phyloP scores from a whole-genome alignment of 2,113 vertebrate species.

The Todiramphus saurophagus region DNA sequence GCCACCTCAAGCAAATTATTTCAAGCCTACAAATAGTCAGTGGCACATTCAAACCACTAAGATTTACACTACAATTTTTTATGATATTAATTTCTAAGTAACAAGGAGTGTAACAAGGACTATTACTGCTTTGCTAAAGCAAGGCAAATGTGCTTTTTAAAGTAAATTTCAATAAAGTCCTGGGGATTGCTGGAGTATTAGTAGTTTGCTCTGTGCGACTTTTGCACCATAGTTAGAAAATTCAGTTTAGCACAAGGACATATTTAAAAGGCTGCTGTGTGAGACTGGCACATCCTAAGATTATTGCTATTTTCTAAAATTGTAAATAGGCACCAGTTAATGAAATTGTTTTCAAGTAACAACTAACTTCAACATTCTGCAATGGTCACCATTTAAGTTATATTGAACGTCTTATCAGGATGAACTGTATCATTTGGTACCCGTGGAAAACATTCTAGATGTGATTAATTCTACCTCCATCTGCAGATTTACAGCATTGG shows the following conservation, averaged over 20 bases:
- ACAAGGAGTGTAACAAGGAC: neutral
- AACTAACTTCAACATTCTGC: neutral
- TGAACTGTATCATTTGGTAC: neutral
- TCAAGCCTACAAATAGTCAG: neutral
- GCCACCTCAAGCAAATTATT: neutral
- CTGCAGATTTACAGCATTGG: neutral
- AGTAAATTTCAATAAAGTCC: neutral
- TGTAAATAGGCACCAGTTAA: conserved; percentile 7
- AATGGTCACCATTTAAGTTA: neutral
- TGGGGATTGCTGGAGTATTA: neutral
- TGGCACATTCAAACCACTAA: neutral
- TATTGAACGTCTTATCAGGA: neutral
- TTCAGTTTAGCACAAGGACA: neutral
- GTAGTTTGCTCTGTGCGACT: neutral
- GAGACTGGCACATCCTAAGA: neutral
- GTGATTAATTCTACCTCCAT: neutral
- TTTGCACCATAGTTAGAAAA: neutral
- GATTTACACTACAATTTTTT: neutral
- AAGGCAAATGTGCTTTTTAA: neutral
- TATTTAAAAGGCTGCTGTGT: neutral
- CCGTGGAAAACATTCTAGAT: neutral
- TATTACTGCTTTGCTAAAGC: neutral
- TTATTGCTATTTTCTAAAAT: neutral
- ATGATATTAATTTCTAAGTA: neutral
- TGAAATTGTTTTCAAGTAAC: neutral